phyloP scores from a whole-genome alignment of 1,140 invertebrate genomes.

The Vanessa atalanta region DNA sequence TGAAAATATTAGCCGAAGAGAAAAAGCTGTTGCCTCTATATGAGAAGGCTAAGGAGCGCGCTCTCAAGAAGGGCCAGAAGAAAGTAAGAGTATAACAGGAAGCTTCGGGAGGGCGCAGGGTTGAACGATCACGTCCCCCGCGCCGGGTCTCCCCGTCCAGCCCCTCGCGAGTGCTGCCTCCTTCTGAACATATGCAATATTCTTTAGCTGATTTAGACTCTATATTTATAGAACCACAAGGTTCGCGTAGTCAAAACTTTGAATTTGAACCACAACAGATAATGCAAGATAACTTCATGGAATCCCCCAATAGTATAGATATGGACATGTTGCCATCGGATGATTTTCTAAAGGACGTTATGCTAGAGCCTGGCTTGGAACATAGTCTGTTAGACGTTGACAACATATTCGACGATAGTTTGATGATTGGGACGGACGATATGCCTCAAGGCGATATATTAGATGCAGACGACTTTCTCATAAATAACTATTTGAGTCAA shows the following conservation, averaged over 20 bases:
- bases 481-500: not conserved
- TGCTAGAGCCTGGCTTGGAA: constrained; percentile 20
- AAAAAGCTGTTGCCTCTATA: constrained; percentile 93
- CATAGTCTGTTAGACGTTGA: constrained; percentile 12
- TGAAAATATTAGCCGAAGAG: constrained; percentile 96
- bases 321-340: constrained; percentile 18
- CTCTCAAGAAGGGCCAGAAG: constrained; percentile 79
- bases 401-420: constrained; percentile 28
- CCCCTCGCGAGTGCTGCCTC: constrained; percentile 56
- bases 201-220: constrained; percentile 55
- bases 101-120: constrained; percentile 45
- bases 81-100: constrained; percentile 71
- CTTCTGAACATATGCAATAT: constrained; percentile 52
- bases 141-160: constrained; percentile 57
- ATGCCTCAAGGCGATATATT: not conserved
- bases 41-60: constrained; percentile 92
- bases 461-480: constrained; percentile 11
- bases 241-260: constrained; percentile 16
- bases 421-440: not conserved
- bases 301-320: constrained; percentile 11
- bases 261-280: constrained; percentile 36
- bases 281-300: constrained; percentile 5
- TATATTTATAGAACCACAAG: constrained; percentile 51
- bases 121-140: constrained; percentile 42
- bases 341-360: constrained; percentile 32